Conservation (phyloP, 37 sponge, comb jelly and placozoan genomes). For the Oscarella lobularis region DNA sequence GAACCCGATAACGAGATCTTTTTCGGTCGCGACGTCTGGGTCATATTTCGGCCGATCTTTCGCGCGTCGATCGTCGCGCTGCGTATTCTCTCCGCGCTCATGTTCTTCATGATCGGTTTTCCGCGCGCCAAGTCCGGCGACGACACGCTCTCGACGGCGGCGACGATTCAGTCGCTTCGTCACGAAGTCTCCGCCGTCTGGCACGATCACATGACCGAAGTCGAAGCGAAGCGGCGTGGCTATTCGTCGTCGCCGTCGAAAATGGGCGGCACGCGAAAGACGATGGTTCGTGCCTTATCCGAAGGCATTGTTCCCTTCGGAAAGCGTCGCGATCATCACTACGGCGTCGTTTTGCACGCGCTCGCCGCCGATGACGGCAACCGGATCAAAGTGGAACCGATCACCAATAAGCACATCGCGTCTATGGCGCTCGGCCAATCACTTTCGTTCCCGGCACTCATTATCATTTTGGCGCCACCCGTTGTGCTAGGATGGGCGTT, state of each 20-base stretch:
- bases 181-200: not conserved
- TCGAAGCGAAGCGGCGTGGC: not conserved
- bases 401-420: not conserved
- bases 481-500: not conserved
- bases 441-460: not conserved
- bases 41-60: not conserved
- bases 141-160: not conserved
- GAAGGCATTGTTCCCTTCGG: not conserved
- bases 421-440: not conserved
- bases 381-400: not conserved
- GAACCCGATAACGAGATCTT: not conserved
- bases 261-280: not conserved
- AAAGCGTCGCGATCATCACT: not conserved
- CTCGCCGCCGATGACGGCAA: not conserved
- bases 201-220: not conserved
- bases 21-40: not conserved
- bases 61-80: not conserved
- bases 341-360: not conserved
- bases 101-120: not conserved
- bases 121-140: not conserved
- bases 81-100: not conserved
- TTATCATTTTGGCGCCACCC: not conserved
- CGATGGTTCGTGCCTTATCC: not conserved
- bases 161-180: not conserved
- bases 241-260: not conserved